Conservation (phyloP, 2,888 invertebrate species). For the Sminthurinus aureus region DNA sequence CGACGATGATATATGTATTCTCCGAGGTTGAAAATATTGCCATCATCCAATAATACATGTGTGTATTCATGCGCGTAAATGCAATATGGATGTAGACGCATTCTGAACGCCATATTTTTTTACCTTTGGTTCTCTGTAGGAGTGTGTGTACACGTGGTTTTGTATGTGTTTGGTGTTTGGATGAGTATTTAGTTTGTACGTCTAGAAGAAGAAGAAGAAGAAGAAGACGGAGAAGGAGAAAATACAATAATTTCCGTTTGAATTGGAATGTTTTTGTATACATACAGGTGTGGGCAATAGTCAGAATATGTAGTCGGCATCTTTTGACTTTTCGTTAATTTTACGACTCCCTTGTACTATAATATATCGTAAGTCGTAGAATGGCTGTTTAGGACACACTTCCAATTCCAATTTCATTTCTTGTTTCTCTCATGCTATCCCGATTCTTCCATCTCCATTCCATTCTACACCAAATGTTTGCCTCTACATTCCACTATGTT, state of each 20-base stretch:
- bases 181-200: background rate
- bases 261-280: slow-evolving; percentile 25
- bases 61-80: too few species aligned
- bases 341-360: slow-evolving; percentile 51
- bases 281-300: slow-evolving; percentile 41
- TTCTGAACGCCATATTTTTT: too few species aligned
- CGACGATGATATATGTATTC: too few species aligned
- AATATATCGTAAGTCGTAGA: slow-evolving; percentile 20
- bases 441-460: background rate
- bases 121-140: background rate
- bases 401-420: slow-evolving; percentile 22
- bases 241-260: slow-evolving; percentile 28
- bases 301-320: slow-evolving; percentile 35
- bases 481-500: background rate
- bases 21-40: too few species aligned
- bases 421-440: background rate
- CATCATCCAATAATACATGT: too few species aligned
- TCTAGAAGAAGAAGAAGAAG: slow-evolving; percentile 4
- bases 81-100: too few species aligned
- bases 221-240: background rate
- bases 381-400: slow-evolving; percentile 29
- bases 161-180: background rate
- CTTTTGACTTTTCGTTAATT: slow-evolving; percentile 53
- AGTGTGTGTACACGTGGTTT: background rate
- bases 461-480: background rate